Conservation (phyloP, 2,888 invertebrate species). For the Habrosyne pyritoides region DNA sequence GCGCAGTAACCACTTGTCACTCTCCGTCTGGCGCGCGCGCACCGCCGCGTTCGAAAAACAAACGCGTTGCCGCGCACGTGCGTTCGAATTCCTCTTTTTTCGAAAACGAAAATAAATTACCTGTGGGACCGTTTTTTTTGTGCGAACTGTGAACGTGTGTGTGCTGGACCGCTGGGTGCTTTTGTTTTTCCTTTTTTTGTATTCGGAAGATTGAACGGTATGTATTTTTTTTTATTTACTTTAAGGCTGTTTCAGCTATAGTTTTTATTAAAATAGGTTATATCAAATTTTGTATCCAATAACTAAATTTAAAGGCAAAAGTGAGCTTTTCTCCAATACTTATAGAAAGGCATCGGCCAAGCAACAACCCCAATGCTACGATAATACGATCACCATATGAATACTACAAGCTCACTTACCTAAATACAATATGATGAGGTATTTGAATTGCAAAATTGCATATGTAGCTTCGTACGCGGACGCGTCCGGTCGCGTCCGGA, state of each 20-base stretch:
- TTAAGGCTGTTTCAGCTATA: slow-evolving; percentile 4
- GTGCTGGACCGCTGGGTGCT: slow-evolving; percentile 44
- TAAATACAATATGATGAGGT: slow-evolving; percentile 2
- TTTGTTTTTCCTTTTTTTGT: slow-evolving; percentile 43
- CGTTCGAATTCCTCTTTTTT: slow-evolving; percentile 31
- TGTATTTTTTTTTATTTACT: slow-evolving; percentile 25
- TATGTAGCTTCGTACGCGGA: slow-evolving; percentile 6
- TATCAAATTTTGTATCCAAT: background rate
- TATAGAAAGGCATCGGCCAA: background rate
- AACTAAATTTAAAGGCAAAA: no score
- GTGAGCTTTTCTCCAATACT: background rate
- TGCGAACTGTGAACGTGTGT: slow-evolving; percentile 68
- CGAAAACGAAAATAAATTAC: slow-evolving; percentile 23
- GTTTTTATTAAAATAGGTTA: background rate
- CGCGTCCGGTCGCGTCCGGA: slow-evolving; percentile 13
- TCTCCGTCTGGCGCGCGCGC: slow-evolving; percentile 71
- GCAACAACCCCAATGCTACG: background rate
- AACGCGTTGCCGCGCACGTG: slow-evolving; percentile 65
- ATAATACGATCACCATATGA: background rate
- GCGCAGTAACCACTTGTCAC: slow-evolving; percentile 77
- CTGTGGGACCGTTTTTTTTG: slow-evolving; percentile 57
- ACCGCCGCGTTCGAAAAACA: slow-evolving; percentile 61
- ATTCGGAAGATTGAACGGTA: slow-evolving; percentile 58
- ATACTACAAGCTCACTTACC: slow-evolving; percentile 1
- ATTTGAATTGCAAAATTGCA: slow-evolving; percentile 6